Evolutionary conservation across 2,888 invertebrate species (phyloP).

Genomic region (Eupeodes latifasciatus): DNA sequence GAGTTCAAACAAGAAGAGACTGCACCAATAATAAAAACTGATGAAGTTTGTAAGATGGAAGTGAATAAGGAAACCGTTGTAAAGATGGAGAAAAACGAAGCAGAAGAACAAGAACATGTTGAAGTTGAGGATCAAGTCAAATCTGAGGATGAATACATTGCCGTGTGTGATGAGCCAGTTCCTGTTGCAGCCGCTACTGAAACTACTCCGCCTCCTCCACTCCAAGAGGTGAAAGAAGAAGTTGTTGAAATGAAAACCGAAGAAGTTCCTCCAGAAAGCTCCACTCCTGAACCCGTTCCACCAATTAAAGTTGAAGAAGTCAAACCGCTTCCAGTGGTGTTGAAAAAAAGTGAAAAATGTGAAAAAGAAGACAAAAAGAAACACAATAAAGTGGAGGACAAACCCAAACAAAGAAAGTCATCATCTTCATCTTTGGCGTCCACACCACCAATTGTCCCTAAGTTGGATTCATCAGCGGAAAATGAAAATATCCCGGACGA

Average conservation of each 20-base stretch:
- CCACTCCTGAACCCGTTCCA: slow-evolving; percentile 75
- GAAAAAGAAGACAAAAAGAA: slow-evolving; percentile 49
- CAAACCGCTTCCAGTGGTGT: background rate
- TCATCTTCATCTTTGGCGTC: slow-evolving; percentile 47
- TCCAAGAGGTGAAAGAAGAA: slow-evolving; percentile 11
- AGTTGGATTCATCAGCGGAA: slow-evolving; percentile 45
- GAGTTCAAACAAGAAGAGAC: slow-evolving; percentile 50
- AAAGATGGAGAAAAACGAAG: slow-evolving; percentile 36
- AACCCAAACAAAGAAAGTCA: slow-evolving; percentile 52
- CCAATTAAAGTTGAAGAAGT: slow-evolving; percentile 50
- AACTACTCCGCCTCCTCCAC: background rate
- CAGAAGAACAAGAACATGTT: slow-evolving; percentile 44
- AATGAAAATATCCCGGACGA: slow-evolving; percentile 84
- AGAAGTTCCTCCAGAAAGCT: slow-evolving; percentile 10
- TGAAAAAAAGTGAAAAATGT: slow-evolving; percentile 36
- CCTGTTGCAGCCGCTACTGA: background rate
- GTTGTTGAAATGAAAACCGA: slow-evolving; percentile 59
- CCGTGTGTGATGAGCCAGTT: slow-evolving; percentile 51
- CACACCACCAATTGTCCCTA: slow-evolving; percentile 37
- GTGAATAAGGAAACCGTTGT: slow-evolving; percentile 1
- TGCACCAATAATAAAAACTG: background rate
- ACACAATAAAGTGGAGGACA: slow-evolving; percentile 45
- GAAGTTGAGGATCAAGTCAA: slow-evolving; percentile 62
- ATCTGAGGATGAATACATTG: slow-evolving; percentile 64
- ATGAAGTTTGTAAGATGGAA: slow-evolving; percentile 18